phyloP scores from a whole-genome alignment of 2,888 invertebrate species.

The Nomada hirtipes region DNA sequence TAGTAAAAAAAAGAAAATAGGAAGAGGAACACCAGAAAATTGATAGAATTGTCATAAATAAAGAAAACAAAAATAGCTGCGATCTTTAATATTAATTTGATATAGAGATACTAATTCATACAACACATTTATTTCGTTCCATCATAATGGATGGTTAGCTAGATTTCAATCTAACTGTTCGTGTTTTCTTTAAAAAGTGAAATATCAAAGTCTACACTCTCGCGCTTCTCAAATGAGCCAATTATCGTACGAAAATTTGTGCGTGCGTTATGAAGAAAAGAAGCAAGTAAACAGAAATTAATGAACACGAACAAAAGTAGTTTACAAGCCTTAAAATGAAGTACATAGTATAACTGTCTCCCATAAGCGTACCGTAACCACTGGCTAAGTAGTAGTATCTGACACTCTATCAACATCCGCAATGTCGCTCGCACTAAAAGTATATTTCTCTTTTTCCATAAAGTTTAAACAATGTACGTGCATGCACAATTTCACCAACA shows the following conservation, averaged over 20 bases:
- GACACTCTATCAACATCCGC: constrained; percentile 18
- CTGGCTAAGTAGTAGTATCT: constrained; percentile 29
- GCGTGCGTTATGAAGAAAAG: background rate
- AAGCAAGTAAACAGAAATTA: background rate
- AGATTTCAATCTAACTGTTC: background rate
- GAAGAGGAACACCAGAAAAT: background rate
- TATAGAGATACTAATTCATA: background rate
- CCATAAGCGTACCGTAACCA: constrained; percentile 17
- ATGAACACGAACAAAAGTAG: background rate
- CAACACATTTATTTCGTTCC: background rate
- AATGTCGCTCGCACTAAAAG: constrained; percentile 14
- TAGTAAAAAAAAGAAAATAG: background rate
- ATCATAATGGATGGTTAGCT: background rate
- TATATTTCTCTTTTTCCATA: constrained; percentile 29
- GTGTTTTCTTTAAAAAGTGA: background rate
- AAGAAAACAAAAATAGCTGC: background rate
- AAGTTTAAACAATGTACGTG: constrained; percentile 48
- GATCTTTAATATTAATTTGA: background rate
- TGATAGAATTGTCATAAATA: background rate
- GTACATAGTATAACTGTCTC: background rate
- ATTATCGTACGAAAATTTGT: background rate
- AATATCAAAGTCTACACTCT: background rate
- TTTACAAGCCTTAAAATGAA: background rate
- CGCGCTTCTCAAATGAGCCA: background rate
- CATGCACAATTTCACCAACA: constrained; percentile 46